These are phyloP conservation scores for Drosophila lacicola DNA, from an alignment of 2,888 invertebrate genomes.

Conservation along the genomic window DNA sequence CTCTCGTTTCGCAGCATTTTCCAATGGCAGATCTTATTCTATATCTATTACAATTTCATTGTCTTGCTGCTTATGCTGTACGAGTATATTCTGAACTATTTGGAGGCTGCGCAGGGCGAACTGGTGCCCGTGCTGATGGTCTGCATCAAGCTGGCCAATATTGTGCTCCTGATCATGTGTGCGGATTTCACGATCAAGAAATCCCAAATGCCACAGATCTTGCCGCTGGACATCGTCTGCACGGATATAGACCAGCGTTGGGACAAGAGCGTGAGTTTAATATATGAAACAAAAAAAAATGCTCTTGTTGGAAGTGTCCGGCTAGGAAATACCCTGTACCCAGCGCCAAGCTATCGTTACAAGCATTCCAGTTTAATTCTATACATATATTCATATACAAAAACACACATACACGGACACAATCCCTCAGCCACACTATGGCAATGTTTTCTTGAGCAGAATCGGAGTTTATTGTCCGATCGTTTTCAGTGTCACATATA, in stretches of 20 bases:
- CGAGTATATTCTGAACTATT: conserved; percentile 59
- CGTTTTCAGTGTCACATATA: too few species aligned
- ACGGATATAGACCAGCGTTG: conserved; percentile 78
- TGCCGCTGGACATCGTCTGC: conserved; percentile 75
- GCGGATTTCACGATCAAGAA: conserved; percentile 65
- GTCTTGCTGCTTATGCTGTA: conserved; percentile 73
- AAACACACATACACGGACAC: too few species aligned
- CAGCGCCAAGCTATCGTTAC: too few species aligned
- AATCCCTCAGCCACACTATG: too few species aligned
- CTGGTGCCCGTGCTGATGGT: conserved; percentile 53
- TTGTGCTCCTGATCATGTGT: conserved; percentile 72
- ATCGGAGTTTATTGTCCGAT: too few species aligned
- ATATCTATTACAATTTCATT: conserved; percentile 76
- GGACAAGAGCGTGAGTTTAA: conserved; percentile 76
- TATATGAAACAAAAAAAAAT: too few species aligned
- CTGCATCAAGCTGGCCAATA: conserved; percentile 61
- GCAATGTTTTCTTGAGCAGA: too few species aligned
- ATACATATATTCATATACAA: too few species aligned
- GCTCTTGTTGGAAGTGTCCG: too few species aligned
- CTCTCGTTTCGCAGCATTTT: conserved; percentile 64
- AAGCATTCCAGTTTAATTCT: too few species aligned
- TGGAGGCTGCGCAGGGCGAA: conserved; percentile 43
- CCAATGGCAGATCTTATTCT: conserved; percentile 79
- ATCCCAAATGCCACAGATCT: conserved; percentile 63
- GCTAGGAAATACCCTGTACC: too few species aligned